Conservation (phyloP, 2,113 vertebrate genomes). For the Australoheros scitulus region DNA sequence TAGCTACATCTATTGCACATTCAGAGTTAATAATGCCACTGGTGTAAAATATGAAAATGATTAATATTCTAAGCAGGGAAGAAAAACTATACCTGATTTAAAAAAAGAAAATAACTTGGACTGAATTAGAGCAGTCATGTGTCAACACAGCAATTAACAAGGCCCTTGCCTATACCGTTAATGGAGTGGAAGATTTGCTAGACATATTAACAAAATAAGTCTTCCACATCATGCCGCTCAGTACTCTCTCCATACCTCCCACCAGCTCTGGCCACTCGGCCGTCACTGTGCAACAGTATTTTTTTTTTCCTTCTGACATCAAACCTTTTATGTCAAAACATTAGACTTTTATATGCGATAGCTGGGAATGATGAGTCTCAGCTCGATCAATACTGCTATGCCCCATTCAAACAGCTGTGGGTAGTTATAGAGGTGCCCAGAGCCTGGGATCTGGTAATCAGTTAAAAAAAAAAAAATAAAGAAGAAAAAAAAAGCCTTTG, state of each 20-base stretch:
- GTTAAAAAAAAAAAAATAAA: background rate
- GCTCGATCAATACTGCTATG: slow-evolving; percentile 21
- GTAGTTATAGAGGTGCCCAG: slow-evolving; percentile 4
- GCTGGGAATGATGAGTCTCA: background rate
- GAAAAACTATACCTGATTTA: slow-evolving; percentile 65
- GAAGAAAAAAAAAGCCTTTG: background rate
- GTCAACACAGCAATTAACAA: slow-evolving; percentile 80
- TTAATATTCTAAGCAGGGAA: slow-evolving; percentile 71
- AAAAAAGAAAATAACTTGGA: slow-evolving; percentile 53
- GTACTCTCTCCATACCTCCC: slow-evolving; percentile 5
- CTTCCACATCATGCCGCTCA: slow-evolving; percentile 68
- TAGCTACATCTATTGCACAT: background rate
- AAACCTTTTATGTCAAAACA: slow-evolving; percentile 32
- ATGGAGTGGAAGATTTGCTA: slow-evolving; percentile 81
- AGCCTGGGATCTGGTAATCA: slow-evolving; percentile 11
- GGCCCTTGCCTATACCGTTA: slow-evolving; percentile 66
- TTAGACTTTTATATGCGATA: slow-evolving; percentile 28
- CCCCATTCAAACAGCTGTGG: slow-evolving; percentile 6
- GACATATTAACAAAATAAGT: slow-evolving; percentile 74
- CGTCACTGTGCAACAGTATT: slow-evolving; percentile 3
- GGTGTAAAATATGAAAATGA: slow-evolving; percentile 2
- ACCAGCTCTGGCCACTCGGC: background rate
- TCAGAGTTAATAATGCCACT: background rate
- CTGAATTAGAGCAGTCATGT: slow-evolving; percentile 74
- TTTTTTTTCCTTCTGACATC: background rate